Evolutionary conservation across 2,797 vertebrate species (phyloP).

Genomic region (Oophaga sylvatica): DNA sequence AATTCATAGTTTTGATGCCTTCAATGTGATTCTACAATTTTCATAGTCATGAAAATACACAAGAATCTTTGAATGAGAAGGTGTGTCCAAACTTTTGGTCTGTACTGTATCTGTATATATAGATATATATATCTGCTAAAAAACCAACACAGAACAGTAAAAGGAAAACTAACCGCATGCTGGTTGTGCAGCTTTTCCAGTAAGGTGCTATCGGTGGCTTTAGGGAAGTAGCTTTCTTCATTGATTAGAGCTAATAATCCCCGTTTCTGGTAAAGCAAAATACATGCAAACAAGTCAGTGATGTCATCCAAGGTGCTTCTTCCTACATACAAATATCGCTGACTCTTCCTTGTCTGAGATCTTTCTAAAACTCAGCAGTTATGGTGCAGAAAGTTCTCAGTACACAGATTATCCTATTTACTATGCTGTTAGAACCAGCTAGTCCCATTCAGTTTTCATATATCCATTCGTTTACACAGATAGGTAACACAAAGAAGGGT

Average conservation of each 20-base stretch:
- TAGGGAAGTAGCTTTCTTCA: slow-evolving; percentile 97
- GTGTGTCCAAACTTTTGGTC: no score
- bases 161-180: slow-evolving; percentile 82
- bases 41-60: no score
- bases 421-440: neutral
- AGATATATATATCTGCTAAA: neutral
- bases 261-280: slow-evolving; percentile 82
- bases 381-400: neutral
- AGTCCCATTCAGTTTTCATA: neutral
- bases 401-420: neutral
- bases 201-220: slow-evolving; percentile 91
- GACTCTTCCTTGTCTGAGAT: neutral
- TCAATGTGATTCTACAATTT: no score
- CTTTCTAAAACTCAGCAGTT: neutral
- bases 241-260: slow-evolving; percentile 94
- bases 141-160: slow-evolving; percentile 9
- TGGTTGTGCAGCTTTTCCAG: slow-evolving; percentile 92
- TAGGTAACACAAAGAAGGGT: no score
- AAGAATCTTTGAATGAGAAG: no score
- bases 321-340: neutral
- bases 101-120: no score
- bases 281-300: neutral
- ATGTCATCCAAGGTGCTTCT: neutral
- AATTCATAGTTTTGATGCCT: no score
- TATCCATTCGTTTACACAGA: neutral